phyloP scores from a whole-genome alignment of 2,888 invertebrate species.

The Sisyra nigra region DNA sequence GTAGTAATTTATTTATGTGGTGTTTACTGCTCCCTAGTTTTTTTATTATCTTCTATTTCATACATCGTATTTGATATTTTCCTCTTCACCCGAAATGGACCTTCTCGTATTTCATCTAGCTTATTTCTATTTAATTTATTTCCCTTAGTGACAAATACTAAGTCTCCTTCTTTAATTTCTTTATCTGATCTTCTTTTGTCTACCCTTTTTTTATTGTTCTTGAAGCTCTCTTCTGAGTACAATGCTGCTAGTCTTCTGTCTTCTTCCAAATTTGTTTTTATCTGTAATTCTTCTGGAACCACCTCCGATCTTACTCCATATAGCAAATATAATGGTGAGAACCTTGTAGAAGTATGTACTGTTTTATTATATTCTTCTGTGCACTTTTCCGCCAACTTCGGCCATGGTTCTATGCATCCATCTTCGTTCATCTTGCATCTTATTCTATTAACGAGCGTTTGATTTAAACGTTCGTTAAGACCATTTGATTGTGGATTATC shows the following conservation, averaged over 20 bases:
- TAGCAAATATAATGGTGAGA: too few relatives aligned
- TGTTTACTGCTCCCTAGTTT: too few relatives aligned
- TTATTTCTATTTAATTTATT: conserved; percentile 18
- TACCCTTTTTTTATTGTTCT: too few relatives aligned
- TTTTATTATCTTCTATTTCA: too few relatives aligned
- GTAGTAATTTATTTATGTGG: too few relatives aligned
- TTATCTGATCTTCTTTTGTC: too few relatives aligned
- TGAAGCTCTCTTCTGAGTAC: too few relatives aligned
- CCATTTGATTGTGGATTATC: conserved; percentile 1
- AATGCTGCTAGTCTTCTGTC: neutral
- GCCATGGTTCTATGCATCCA: neutral
- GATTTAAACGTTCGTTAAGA: too few relatives aligned
- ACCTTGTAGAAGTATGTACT: neutral
- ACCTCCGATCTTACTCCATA: neutral
- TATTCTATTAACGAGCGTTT: too few relatives aligned
- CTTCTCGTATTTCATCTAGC: conserved; percentile 16
- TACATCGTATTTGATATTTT: too few relatives aligned
- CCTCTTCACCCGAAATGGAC: too few relatives aligned
- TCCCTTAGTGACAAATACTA: conserved; percentile 18
- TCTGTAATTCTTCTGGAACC: neutral
- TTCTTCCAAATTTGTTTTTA: neutral
- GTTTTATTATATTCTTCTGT: neutral
- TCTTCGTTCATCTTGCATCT: neutral
- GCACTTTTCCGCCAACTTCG: neutral
- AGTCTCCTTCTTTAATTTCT: conserved; percentile 16